Evolutionary conservation across 2,888 invertebrate genomes (phyloP).

Genomic region (Frankliniella fusca): DNA sequence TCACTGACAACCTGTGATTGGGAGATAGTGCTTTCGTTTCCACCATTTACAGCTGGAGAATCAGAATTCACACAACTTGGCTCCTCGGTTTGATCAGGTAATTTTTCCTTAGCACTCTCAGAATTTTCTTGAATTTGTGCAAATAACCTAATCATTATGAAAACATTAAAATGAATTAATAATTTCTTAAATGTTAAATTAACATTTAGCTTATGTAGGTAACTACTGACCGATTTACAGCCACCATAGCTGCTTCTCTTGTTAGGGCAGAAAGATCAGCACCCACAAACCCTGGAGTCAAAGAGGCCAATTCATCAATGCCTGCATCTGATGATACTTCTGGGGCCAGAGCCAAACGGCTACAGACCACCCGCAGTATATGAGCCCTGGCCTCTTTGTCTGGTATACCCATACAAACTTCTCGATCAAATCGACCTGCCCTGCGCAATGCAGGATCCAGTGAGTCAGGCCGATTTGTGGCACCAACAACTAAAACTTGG

Average conservation of each 20-base stretch:
- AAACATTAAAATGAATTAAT: not conserved
- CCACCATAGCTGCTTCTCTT: constrained; percentile 82
- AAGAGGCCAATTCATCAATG: constrained; percentile 67
- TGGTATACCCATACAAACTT: constrained; percentile 91
- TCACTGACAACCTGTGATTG: not conserved
- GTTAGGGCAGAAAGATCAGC: constrained; percentile 85
- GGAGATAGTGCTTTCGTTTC: not conserved
- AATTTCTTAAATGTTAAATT: too few species aligned
- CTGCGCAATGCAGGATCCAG: constrained; percentile 88
- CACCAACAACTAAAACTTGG: constrained; percentile 83
- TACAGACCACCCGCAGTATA: constrained; percentile 70
- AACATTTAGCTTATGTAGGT: too few species aligned
- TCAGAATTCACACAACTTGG: too few species aligned
- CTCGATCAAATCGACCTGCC: constrained; percentile 89
- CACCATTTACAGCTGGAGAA: too few species aligned
- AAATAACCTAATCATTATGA: not conserved
- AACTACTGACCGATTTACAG: constrained; percentile 62
- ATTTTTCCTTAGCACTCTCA: constrained; percentile 37
- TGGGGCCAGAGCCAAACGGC: constrained; percentile 62
- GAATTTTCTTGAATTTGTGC: constrained; percentile 29
- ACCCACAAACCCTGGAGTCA: constrained; percentile 94
- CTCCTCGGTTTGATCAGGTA: too few species aligned
- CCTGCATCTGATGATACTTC: constrained; percentile 56
- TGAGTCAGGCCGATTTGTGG: constrained; percentile 88
- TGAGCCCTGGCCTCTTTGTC: constrained; percentile 74